These are phyloP conservation scores for Drosophila longiperda DNA, from an alignment of 2,888 invertebrate species.

Conservation along the genomic window DNA sequence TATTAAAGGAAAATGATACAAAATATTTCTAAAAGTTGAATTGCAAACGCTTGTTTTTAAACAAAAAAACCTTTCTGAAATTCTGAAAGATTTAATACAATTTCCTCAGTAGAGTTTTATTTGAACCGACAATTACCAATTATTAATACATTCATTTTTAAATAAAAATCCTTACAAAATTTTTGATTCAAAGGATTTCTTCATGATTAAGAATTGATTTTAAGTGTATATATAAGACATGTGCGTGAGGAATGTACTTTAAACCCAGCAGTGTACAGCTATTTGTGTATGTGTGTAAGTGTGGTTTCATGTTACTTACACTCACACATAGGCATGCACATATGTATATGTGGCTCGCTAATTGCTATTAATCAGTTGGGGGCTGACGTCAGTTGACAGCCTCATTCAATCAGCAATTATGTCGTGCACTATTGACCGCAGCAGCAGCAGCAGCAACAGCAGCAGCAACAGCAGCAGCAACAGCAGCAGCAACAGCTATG, in stretches of 20 bases:
- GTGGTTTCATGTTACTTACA: background rate
- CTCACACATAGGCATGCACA: background rate
- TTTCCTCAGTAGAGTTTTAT: background rate
- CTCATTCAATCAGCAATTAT: conserved; percentile 67
- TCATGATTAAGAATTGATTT: background rate
- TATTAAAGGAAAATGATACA: background rate
- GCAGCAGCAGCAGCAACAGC: conserved; percentile 1
- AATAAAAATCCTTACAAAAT: too few species aligned
- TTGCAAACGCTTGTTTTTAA: background rate
- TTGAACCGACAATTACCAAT: background rate
- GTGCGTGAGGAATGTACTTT: background rate
- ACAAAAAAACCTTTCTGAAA: too few species aligned
- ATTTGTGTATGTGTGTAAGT: background rate
- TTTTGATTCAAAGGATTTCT: background rate
- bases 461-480: conserved; percentile 4
- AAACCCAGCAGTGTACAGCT: background rate
- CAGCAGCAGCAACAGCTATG: conserved; percentile 39
- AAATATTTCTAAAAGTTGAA: background rate
- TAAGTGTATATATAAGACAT: background rate
- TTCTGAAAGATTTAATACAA: background rate
- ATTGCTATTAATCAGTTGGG: conserved; percentile 68
- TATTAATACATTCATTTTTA: background rate
- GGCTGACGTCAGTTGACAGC: conserved; percentile 68
- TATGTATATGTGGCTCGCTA: conserved; percentile 39
- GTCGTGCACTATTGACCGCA: conserved; percentile 71